phyloP scores from a whole-genome alignment of 1,140 invertebrate species.

The Pygmarrhopalites habei region DNA sequence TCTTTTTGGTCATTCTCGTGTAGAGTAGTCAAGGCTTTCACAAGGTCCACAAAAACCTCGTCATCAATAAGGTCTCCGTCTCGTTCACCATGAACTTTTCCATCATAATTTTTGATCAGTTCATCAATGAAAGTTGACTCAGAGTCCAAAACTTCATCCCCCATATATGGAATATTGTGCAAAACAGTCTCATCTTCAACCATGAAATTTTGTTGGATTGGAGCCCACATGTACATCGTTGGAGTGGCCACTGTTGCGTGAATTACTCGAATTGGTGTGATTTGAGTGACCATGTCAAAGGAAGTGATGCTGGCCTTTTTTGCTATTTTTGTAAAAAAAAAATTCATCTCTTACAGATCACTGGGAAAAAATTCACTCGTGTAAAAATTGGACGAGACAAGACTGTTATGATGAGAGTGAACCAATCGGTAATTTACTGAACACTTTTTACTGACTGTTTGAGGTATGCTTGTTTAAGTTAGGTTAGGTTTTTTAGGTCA shows the following conservation, averaged over 20 bases:
- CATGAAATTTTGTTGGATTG: slow-evolving; percentile 96
- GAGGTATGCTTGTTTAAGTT: too few species aligned
- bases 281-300: slow-evolving; percentile 53
- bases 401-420: too few species aligned
- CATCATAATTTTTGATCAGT: slow-evolving; percentile 95
- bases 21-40: slow-evolving; percentile 69
- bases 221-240: slow-evolving; percentile 96
- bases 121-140: slow-evolving; percentile 96
- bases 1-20: slow-evolving; percentile 43
- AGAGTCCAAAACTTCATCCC: slow-evolving; percentile 88
- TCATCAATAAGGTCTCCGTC: slow-evolving; percentile 89
- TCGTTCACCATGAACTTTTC: slow-evolving; percentile 88
- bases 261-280: slow-evolving; percentile 68
- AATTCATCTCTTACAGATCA: too few species aligned
- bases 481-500: too few species aligned
- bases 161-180: slow-evolving; percentile 93
- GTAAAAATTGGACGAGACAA: too few species aligned
- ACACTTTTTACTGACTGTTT: too few species aligned
- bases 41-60: slow-evolving; percentile 86
- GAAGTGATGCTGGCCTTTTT: slow-evolving; percentile 69
- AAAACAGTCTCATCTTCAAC: slow-evolving; percentile 97
- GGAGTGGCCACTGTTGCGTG: slow-evolving; percentile 83
- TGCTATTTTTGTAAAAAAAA: too few species aligned
- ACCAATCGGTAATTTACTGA: too few species aligned
- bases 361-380: too few species aligned